Percentiles rank a stretch among this genome's conserved stretches.
Conservation (phyloP, 2,888 invertebrate genomes). For the Drosophila eohydei region DNA sequence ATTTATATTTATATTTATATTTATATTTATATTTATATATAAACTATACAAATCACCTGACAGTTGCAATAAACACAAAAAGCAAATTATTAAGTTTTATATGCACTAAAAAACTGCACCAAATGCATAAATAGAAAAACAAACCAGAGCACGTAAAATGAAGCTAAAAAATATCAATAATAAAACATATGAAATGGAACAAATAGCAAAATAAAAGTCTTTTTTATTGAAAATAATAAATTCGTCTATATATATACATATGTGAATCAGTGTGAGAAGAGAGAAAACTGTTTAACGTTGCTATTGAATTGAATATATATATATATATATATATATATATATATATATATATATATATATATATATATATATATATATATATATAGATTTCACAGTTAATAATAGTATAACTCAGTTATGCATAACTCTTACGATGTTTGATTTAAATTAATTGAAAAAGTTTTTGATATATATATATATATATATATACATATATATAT, state of each 20-base stretch:
- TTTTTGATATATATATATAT: background rate
- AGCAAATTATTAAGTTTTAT: slow-evolving; percentile 40
- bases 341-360: background rate
- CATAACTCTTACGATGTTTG: background rate
- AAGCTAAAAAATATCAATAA: slow-evolving; percentile 44
- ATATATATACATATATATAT: too few relatives aligned
- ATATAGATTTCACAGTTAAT: background rate
- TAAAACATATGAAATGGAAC: slow-evolving; percentile 2
- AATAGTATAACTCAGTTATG: background rate
- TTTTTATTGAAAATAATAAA: slow-evolving; percentile 64
- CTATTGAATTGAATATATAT: slow-evolving; percentile 32
- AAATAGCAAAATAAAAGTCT: slow-evolving; percentile 36
- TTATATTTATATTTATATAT: background rate
- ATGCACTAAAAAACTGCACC: slow-evolving; percentile 16
- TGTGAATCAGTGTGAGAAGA: slow-evolving; percentile 36
- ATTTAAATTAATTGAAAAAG: background rate
- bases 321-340: background rate
- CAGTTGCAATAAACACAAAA: slow-evolving; percentile 35
- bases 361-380: too few relatives aligned
- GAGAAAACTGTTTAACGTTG: slow-evolving; percentile 65
- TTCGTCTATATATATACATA: slow-evolving; percentile 26
- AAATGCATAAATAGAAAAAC: slow-evolving; percentile 5
- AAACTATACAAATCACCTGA: slow-evolving; percentile 14
- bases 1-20: slow-evolving; percentile 47
- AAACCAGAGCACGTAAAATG: slow-evolving; percentile 51